Evolutionary conservation across 2,113 vertebrate species (phyloP), one percentile per base, ranked within the genome.

Genomic region (Phodopus roborovskii): DNA sequence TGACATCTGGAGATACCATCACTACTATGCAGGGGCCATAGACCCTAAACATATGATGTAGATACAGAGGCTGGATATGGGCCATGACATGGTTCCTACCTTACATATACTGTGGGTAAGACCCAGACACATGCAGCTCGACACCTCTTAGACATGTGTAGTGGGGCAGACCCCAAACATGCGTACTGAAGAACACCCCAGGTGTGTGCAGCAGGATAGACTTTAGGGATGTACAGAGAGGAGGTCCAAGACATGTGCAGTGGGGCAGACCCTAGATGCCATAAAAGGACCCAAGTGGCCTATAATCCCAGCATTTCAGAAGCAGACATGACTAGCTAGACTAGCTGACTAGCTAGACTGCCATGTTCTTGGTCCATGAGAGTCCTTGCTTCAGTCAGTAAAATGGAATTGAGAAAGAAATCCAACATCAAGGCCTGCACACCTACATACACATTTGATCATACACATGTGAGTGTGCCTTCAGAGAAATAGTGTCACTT

Each of bases 171-270:
- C 53, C 53, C 11, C 12, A 58, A n/a, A 60, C 78, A 62, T 62
- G 36, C 39, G 56, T 7, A 22, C 28, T 50, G 12, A 15, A 3
- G 26, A 50, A 11, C 15, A 19, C 26, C 16, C 45, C 28, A 50
- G 45, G 50, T 33, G 4, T 78, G 73, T 33, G 16, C 45, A 53
- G 28, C 48, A 9, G 5, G 15, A 48, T 1, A 50, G 75, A 33
- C 48, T 6, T 50, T 13, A 50, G 45, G 50, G 7, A 50, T 50
- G 75, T 78, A 13, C 6, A 50, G 26, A 33, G 26, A 28, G 13
- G 5, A 77, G 13, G 4, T 17, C 50, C 30, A 33, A 79, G 48
- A 50, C 3, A 28, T 16, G 0, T 12, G 28, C 0, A 3, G 7
- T 4, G 24, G 28, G 2, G 9, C 12, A 45, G 30, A 20, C 50